Conservation (phyloP, 2,797 vertebrate species). For the Crenichthys baileyi region DNA sequence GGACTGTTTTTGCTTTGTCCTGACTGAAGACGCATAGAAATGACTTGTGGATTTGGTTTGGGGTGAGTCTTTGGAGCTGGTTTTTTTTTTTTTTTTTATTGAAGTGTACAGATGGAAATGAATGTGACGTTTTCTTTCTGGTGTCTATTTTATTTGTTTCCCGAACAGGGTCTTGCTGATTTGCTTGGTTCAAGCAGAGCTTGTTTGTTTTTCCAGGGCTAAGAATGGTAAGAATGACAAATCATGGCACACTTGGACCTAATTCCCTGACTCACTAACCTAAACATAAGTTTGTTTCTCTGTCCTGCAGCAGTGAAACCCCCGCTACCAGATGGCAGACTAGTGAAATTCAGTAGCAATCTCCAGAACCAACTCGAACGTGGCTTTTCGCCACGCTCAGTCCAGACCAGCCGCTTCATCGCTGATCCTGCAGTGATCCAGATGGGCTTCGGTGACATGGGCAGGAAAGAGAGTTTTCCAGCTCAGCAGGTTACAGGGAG, state of each 20-base stretch:
- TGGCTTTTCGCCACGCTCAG: conserved; percentile 1
- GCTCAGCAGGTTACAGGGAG: accelerated
- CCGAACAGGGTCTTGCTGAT: conserved; percentile 4
- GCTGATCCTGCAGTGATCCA: neutral
- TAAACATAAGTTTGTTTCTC: neutral
- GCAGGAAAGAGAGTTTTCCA: neutral
- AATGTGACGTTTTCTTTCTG: neutral
- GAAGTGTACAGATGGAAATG: neutral
- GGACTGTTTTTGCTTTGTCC: conserved; percentile 3
- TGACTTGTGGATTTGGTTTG: conserved; percentile 70
- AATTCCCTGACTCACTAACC: neutral
- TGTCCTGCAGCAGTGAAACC: neutral
- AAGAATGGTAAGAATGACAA: neutral
- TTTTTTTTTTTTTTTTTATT: neutral
- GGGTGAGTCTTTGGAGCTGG: conserved; percentile 38
- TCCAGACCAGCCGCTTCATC: neutral
- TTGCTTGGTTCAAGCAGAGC: neutral
- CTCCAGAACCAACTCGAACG: conserved; percentile 66
- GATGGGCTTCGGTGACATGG: too few relatives aligned
- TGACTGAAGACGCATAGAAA: conserved; percentile 16
- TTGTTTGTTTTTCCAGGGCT: neutral
- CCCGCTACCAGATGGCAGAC: conserved; percentile 4
- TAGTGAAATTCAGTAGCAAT: neutral
- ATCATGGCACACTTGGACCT: too few relatives aligned
- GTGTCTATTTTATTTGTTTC: neutral